Base-by-base conservation (phyloP, 92 coral and sea anemone genomes). In the Anthopleura xanthogrammica region DNA sequence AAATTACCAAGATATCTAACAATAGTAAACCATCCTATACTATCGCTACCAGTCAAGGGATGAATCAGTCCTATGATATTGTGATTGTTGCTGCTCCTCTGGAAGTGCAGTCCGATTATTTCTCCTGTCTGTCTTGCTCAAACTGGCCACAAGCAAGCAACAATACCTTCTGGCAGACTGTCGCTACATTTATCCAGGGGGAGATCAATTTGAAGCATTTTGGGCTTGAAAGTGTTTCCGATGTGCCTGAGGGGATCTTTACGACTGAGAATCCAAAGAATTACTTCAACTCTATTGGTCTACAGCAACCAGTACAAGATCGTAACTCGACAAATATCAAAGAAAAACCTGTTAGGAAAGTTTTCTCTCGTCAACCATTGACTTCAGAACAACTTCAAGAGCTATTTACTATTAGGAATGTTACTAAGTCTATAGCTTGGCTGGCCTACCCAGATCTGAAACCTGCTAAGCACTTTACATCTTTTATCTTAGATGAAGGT, bases 1-100 rank as follows among this genome's bases (percentile, higher is more conserved):
- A 90, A 72, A 84, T 96, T 12, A 80, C 88, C 4, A 94, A 89
- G 84, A 85, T 22, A 2, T 60, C 81, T 12, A 60, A 58, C 14
- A 41, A 72, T 16, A 64, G 62, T 11, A 78, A 75, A n/a, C 91
- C 91, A 23, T 20, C 84, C 5, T 96, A 96, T 88, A 70, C 79
- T 64, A 86, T 96, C 29, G 82, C 87, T 43, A 92, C 86, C 24
- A 72, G 79, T 10, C 86, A 88, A 43, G 89, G 88, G 5, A 76
- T 68, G 19, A 66, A 77, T 36, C 86, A 83, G 8, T 70, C 66
- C 1, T 96, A 94, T 86, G 97, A 96, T 70, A 77, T 90, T n/a
- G 97, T 96, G n/a, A 94, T 96, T 78, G 88, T 96, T 22, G 99
- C 99, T 50, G 89, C 92, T 3, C 99, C 99, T 3, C 83, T 96